Percentiles rank a stretch among this genome's conserved stretches.
These are phyloP conservation scores for Panzeria rudis DNA, from an alignment of 2,888 invertebrate genomes.

Conservation along the genomic window DNA sequence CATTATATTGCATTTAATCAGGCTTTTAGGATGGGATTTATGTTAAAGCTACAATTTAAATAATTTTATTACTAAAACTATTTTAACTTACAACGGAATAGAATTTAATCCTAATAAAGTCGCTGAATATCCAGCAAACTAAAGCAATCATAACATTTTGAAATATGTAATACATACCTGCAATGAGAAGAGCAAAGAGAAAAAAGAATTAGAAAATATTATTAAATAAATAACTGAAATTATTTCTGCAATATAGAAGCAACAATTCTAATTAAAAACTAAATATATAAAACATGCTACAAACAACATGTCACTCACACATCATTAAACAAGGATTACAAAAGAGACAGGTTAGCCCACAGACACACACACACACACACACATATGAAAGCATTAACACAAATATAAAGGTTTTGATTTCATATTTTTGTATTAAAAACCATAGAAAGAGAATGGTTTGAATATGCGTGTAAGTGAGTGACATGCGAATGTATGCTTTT, in stretches of 20 bases:
- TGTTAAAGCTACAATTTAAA: no score
- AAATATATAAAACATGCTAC: not conserved
- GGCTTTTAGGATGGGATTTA: no score
- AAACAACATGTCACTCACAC: constrained; percentile 39
- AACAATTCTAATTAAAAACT: constrained; percentile 38
- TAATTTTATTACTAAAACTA: no score
- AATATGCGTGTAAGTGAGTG: constrained; percentile 1
- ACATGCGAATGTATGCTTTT: not conserved
- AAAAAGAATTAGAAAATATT: not conserved
- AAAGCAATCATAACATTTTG: not conserved
- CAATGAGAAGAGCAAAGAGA: constrained; percentile 20
- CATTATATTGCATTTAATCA: no score
- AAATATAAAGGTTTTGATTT: constrained; percentile 19
- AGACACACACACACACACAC: not conserved
- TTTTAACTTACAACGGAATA: no score
- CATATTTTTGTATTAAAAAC: not conserved
- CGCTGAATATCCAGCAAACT: not conserved
- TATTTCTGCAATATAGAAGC: constrained; percentile 11
- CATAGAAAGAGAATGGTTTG: not conserved
- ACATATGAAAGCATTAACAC: not conserved
- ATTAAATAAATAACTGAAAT: constrained; percentile 19
- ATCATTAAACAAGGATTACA: constrained; percentile 45
- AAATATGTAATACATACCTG: constrained; percentile 41
- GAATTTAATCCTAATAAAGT: not conserved
- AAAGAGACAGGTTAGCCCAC: not conserved